Base-by-base conservation (phyloP, 2,888 invertebrate genomes). In the Pseudanteris insignis region DNA sequence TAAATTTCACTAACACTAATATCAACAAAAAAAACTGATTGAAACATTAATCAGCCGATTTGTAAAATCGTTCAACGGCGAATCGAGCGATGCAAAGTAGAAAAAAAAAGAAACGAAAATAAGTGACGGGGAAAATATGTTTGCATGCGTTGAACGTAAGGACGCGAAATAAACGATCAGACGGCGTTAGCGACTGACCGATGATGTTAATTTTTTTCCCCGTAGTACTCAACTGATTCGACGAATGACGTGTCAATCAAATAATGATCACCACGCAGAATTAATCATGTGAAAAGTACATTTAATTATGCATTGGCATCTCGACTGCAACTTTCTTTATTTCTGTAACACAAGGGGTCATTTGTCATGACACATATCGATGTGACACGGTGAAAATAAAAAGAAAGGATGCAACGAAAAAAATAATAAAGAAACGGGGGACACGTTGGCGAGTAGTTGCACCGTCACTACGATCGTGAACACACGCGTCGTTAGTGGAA, bases 401-500 rank as follows among this genome's bases (percentile, higher is more conserved):
- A 40, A 25, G 10, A 18, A 10, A 12, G 21, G 13, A 14, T 51
- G n/a, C n/a, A n/a, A n/a, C n/a, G 34, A 57, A 48, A 60, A 61
- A 50, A 51, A 43, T 18, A 21, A 24, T 12, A 29, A 28, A 18
- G 18, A 18, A 18, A 24, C 13, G 30, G 21, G 6, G 18, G 6
- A 18, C 6, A 18, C 3, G 18, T 18, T 18, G 3, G 18, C 18
- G 4, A 18, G 18, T n/a, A 68, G 57, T 43, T 34, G 64, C 67
- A 30, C 6, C 38, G 63, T 69, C 66, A 69, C 63, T 38, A 43
- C 43, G 46, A 41, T 37, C 32, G 44, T 30, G 15, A 40, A 29
- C n/a, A 24, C 15, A 40, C 25, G 11, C 21, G 13, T 30, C 29
- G 41, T 30, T 41, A 29, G 32, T 13, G 3, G 36, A 26, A 26